Percentiles rank a stretch among this genome's conserved stretches.
These are phyloP conservation scores for Bathynomus jamesi DNA, from an alignment of 1,140 invertebrate genomes.

Conservation along the genomic window DNA sequence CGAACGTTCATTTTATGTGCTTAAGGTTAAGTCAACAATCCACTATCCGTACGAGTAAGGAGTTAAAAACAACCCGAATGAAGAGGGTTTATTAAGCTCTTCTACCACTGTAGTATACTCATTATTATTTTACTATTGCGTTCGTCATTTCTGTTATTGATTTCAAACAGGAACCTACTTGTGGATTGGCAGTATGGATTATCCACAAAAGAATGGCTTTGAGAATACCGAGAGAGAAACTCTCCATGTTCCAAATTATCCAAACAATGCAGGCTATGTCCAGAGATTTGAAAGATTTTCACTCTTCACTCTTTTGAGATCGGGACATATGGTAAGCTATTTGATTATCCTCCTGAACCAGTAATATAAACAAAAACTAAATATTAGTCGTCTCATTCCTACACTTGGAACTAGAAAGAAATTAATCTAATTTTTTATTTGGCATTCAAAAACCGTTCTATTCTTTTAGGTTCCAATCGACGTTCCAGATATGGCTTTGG, in stretches of 20 bases:
- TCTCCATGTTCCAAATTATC: slow-evolving; percentile 47
- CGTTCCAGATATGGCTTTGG: no score
- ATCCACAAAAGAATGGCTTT: slow-evolving; percentile 52
- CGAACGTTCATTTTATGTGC: not conserved
- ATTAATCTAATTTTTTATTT: not conserved
- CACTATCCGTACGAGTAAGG: no score
- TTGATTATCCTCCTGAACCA: not conserved
- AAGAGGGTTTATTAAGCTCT: not conserved
- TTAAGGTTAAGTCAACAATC: not conserved
- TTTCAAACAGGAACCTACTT: slow-evolving; percentile 51
- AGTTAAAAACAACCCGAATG: not conserved
- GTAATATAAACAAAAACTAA: no score
- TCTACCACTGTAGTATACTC: no score
- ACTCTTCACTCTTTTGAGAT: slow-evolving; percentile 64
- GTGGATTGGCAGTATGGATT: slow-evolving; percentile 64
- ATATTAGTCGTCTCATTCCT: no score
- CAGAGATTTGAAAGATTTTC: slow-evolving; percentile 58
- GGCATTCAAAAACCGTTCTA: no score
- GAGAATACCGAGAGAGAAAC: slow-evolving; percentile 46
- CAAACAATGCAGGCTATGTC: slow-evolving; percentile 56
- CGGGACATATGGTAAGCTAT: slow-evolving; percentile 59
- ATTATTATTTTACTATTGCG: no score
- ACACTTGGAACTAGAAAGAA: no score
- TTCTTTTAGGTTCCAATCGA: no score
- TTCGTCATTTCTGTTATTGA: not conserved